phyloP scores from a whole-genome alignment of 2,888 invertebrate species.

The Halocaridina rubra region DNA sequence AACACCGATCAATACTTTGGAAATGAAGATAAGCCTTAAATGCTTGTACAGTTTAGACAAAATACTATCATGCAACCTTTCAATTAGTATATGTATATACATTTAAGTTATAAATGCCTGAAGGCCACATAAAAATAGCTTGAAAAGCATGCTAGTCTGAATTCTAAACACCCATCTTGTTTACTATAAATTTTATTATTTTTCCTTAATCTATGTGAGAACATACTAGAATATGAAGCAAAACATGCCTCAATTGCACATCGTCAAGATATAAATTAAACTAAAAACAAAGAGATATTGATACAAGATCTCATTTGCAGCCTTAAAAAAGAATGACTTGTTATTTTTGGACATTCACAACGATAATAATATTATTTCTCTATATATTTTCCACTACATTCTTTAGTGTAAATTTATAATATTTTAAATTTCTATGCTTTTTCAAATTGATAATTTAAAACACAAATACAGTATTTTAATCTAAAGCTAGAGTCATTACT shows the following conservation, averaged over 20 bases:
- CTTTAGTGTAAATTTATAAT: too few species aligned
- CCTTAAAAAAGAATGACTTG: conserved; percentile 51
- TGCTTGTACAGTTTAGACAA: conserved; percentile 7
- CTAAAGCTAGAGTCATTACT: too few species aligned
- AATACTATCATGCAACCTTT: conserved; percentile 52
- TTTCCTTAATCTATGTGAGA: conserved; percentile 57
- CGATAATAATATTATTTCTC: too few species aligned
- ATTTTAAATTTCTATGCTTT: too few species aligned
- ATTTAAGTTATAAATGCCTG: conserved; percentile 28
- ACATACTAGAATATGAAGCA: conserved; percentile 41
- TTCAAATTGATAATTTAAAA: too few species aligned
- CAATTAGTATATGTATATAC: too few species aligned
- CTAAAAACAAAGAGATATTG: conserved; percentile 57
- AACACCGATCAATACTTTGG: conserved; percentile 12
- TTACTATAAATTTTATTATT: conserved; percentile 57
- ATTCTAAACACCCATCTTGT: conserved; percentile 50
- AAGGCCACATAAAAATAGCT: conserved; percentile 26
- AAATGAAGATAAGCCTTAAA: neutral
- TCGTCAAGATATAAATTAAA: conserved; percentile 23
- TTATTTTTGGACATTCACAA: conserved; percentile 45
- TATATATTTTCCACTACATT: too few species aligned
- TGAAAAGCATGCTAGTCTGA: conserved; percentile 49
- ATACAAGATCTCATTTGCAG: conserved; percentile 58
- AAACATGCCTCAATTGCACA: conserved; percentile 56
- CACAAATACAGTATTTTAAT: too few species aligned